These are phyloP conservation scores for Caretta caretta DNA, from an alignment of 2,113 vertebrate species.

Conservation along the genomic window DNA sequence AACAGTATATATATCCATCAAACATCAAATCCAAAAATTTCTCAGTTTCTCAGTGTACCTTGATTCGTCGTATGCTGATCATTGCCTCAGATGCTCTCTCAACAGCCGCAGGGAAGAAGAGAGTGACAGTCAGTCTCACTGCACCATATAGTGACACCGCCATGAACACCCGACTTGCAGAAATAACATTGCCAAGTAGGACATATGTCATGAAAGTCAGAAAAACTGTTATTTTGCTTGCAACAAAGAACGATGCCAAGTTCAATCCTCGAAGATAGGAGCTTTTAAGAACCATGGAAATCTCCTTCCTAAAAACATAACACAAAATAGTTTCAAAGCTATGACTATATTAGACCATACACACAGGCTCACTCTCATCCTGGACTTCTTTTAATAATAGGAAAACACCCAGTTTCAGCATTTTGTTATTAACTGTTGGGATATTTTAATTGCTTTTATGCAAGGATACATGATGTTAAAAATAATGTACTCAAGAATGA, in stretches of 20 bases:
- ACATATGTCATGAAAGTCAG: conserved; percentile 91
- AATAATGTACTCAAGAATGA: neutral
- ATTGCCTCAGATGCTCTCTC: conserved; percentile 89
- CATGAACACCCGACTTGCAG: conserved; percentile 91
- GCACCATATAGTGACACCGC: conserved; percentile 88
- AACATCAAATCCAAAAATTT: accelerated
- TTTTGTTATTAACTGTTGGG: neutral
- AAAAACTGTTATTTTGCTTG: conserved; percentile 94
- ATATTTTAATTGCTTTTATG: neutral
- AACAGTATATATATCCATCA: neutral
- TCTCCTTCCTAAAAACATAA: conserved; percentile 87
- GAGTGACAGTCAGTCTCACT: conserved; percentile 91
- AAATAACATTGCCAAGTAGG: conserved; percentile 86
- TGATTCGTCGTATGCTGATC: conserved; percentile 92
- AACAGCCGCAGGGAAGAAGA: conserved; percentile 93
- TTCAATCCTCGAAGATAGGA: conserved; percentile 96
- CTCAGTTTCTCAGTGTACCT: conserved; percentile 78
- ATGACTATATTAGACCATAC: neutral
- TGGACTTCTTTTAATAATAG: accelerated
- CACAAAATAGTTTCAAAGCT: neutral
- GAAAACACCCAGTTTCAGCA: neutral
- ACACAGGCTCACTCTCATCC: neutral
- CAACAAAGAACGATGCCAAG: conserved; percentile 93
- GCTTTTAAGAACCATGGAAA: conserved; percentile 91
- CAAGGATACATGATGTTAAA: neutral